Evolutionary conservation across 2,888 invertebrate genomes (phyloP).

Genomic region (Tenthredo amoena): DNA sequence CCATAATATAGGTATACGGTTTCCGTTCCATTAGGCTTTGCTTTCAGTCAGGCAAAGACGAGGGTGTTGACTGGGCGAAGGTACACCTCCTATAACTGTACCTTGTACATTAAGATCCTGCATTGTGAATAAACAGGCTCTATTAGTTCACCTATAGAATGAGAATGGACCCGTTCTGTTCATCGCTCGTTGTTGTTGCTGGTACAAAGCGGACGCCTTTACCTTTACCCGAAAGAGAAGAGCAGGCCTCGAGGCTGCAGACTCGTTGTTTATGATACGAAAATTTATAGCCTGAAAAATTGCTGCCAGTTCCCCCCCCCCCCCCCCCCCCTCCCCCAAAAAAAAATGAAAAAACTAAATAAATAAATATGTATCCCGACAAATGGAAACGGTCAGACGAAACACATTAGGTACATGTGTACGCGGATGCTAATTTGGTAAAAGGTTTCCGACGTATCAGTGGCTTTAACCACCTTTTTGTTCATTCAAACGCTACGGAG

Average conservation of each 20-base stretch:
- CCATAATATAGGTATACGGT: slow-evolving; percentile 18
- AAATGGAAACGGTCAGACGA: neutral
- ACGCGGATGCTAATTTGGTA: slow-evolving; percentile 20
- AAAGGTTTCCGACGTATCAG: neutral
- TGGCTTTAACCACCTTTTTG: slow-evolving; percentile 15
- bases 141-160: slow-evolving; percentile 48
- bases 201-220: slow-evolving; percentile 33
- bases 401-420: too few species aligned
- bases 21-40: slow-evolving; percentile 55
- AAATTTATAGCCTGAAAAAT: neutral
- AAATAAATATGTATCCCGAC: neutral
- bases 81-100: slow-evolving; percentile 39
- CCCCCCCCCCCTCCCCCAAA: too few species aligned
- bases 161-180: slow-evolving; percentile 46
- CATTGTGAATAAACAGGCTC: slow-evolving; percentile 54
- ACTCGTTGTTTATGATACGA: neutral
- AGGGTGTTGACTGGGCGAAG: slow-evolving; percentile 47
- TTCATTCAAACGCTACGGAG: neutral
- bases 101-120: slow-evolving; percentile 54
- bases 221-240: slow-evolving; percentile 15
- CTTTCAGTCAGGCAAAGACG: slow-evolving; percentile 53
- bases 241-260: neutral
- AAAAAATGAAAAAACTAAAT: neutral
- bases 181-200: slow-evolving; percentile 26
- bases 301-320: too few species aligned